These are phyloP conservation scores for Dinothrombium tinctorium DNA, from an alignment of 1,140 invertebrate genomes.

Conservation along the genomic window DNA sequence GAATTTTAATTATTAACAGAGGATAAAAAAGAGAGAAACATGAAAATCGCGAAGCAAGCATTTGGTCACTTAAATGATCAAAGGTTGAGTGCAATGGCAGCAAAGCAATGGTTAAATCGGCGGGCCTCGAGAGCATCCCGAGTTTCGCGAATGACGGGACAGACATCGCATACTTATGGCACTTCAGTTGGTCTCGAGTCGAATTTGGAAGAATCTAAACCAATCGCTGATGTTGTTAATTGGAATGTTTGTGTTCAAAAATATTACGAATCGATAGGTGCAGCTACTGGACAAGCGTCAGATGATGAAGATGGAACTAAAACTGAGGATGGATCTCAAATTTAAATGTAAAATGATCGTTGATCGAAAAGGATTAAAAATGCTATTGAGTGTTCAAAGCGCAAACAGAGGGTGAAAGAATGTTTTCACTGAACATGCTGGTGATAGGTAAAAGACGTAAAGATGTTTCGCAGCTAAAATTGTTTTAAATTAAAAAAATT, in stretches of 20 bases:
- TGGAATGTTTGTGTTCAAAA: constrained; percentile 17
- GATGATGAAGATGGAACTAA: constrained; percentile 2
- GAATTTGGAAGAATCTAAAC: constrained; percentile 7
- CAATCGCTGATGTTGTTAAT: constrained; percentile 16
- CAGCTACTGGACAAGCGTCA: neutral
- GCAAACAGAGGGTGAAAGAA: too few species aligned
- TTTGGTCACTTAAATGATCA: constrained; percentile 4
- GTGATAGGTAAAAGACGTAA: too few species aligned
- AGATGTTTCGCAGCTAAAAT: too few species aligned
- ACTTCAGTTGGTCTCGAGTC: constrained; percentile 8
- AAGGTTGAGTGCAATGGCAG: constrained; percentile 7
- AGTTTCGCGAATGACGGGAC: constrained; percentile 2
- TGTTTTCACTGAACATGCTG: too few species aligned
- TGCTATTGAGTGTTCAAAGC: too few species aligned
- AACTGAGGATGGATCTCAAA: too few species aligned
- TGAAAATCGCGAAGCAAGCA: neutral
- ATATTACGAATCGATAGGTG: constrained; percentile 16
- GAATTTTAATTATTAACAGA: neutral
- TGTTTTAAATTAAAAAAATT: too few species aligned
- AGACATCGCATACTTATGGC: constrained; percentile 1
- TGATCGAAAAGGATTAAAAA: too few species aligned
- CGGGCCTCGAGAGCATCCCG: neutral
- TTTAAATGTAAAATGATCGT: too few species aligned
- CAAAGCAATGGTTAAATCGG: constrained; percentile 5
- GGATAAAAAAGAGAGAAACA: neutral